A percentile compares a stretch with the other conserved stretches of the same genome.
Evolutionary conservation across 1,140 invertebrate species (phyloP).

Genomic region (Maconellicoccus hirsutus): DNA sequence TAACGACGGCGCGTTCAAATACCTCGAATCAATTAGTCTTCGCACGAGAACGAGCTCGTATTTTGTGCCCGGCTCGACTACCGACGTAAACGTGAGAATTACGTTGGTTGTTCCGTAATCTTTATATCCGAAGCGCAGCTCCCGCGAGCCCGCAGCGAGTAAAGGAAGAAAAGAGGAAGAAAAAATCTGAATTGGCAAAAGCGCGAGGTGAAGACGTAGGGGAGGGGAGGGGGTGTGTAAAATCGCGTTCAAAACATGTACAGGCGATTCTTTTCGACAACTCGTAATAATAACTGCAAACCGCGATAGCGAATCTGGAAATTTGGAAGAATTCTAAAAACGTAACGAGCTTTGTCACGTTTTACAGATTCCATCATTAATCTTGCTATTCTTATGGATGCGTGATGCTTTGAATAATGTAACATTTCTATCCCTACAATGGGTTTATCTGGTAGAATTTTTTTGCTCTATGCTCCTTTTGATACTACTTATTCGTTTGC

Average conservation of each 20-base stretch:
- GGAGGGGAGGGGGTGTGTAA: neutral
- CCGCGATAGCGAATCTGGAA: constrained; percentile 7
- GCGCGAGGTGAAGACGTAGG: too few relatives aligned
- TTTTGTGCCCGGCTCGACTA: too few relatives aligned
- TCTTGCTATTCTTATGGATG: constrained; percentile 20
- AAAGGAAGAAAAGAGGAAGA: too few relatives aligned
- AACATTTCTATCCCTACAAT: constrained; percentile 17
- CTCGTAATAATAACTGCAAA: neutral
- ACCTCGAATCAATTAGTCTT: too few relatives aligned
- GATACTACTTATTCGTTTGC: neutral
- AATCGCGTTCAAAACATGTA: neutral
- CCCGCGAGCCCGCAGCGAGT: too few relatives aligned
- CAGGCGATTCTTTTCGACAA: neutral
- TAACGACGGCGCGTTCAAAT: too few relatives aligned
- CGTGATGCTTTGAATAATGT: constrained; percentile 17
- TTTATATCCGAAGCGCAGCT: too few relatives aligned
- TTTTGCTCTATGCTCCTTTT: neutral
- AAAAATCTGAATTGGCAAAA: too few relatives aligned
- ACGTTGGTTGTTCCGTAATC: too few relatives aligned
- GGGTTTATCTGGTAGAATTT: constrained; percentile 13
- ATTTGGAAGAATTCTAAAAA: constrained; percentile 13
- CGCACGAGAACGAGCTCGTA: too few relatives aligned
- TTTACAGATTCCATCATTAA: constrained; percentile 18
- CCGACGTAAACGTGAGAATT: too few relatives aligned
- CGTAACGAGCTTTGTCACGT: constrained; percentile 19